Evolutionary conservation across 2,797 vertebrate species (phyloP), one percentile per base, ranked within the genome.

Genomic region (Urosaurus nigricauda): DNA sequence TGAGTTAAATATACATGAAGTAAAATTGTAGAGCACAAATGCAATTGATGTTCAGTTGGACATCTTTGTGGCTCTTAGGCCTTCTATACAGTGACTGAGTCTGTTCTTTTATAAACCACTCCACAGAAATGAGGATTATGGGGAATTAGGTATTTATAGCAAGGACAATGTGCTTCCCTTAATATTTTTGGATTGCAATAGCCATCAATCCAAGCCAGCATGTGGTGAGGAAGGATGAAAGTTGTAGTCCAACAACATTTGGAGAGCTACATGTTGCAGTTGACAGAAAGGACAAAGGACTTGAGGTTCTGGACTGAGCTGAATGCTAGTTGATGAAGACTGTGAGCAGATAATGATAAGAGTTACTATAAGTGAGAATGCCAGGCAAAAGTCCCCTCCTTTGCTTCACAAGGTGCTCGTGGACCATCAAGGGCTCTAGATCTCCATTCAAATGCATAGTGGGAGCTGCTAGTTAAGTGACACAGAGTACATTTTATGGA

Each of bases 231-330:
- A 74, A 40, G 37, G 17, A 19, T 11, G 37, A 40, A 74, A 19
- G 17, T 24, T 74, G 37, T 26, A 74, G 35, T 40, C 37, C 73
- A 74, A 21, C n/a, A n/a, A n/a, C n/a, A n/a, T n/a, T n/a, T n/a
- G n/a, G n/a, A n/a, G n/a, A n/a, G n/a, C 26, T 60, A 16, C 13
- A 56, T 29, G 17, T 78, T 78, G 43, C 40, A 78, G 51, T 88
- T 89, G 90, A 47, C 24, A 73, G 87, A 86, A 90, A 79, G 47
- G 47, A 47, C 47, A 47, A 47, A n/a, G 58, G 53, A 53, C 40
- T 0, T 0, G 5, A 73, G n/a, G 40, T n/a, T 40, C 7, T 87
- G 87, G 51, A 4, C 11, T 71, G 40, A 74, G n/a, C 4, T 1
- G 29, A 79, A 21, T 35, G 47, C 7, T 29, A 79, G 1, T 35